Evolutionary conservation across 2,797 vertebrate genomes (phyloP), one percentile per base, ranked within the genome.

Genomic region (Chromis chromis): DNA sequence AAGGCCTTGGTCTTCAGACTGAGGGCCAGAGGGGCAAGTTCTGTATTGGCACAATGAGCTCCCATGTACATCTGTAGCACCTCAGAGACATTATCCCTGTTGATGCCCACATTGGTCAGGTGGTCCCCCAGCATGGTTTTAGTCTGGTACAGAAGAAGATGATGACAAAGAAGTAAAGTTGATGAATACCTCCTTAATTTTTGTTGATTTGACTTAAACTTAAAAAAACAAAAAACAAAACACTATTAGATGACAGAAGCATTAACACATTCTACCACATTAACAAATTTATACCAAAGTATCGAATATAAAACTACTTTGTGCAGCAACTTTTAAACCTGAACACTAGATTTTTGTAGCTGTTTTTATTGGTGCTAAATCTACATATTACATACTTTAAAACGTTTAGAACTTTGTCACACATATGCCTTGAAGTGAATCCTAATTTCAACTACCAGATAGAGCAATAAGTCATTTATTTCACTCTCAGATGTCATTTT

Each of bases 21-120:
- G 86, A 97, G 94, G 1, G 96, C 94, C 58, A 94, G 55, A 49
- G 83, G 90, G 25, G 88, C 86, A 72, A 99, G 91, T 4, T 97
- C 96, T 0, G 96, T 96, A 78, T 97, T 96, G 76, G 95, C 96
- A 89, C 96, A 97, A 73, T 99, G 96, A 27, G 96, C 96, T 82
- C 96, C 97, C 98, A 99, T 98, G 93, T 97, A 97, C 90, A 99
- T 97, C 90, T 99, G 98, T 71, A 99, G 94, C 90, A 99, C 96
- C 94, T 99, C 98, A 0, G 98, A 99, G 56, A 99, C 97, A 14
- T 98, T 99, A 92, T 99, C 97, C 83, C 97, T 94, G 93, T 99
- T 99, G 90, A 99, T 95, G 80, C 97, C 98, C 82, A 99, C 96
- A 3, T 98, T 98, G 88, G 96, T 95, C 84, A 99, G 92, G 87